Conservation (phyloP, 2,797 vertebrate genomes). For the Gila robusta region DNA sequence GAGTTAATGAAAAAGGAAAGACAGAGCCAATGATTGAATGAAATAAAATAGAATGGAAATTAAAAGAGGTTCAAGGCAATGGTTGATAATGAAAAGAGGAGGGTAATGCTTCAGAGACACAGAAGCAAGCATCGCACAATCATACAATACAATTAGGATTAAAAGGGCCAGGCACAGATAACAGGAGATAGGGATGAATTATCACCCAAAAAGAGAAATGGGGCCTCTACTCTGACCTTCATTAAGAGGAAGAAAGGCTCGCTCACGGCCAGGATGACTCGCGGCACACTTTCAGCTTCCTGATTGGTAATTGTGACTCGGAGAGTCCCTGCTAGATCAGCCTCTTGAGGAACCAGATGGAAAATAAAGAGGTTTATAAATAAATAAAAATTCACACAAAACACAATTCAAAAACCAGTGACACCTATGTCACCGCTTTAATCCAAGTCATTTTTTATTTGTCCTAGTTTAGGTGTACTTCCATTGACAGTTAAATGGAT, state of each 20-base stretch:
- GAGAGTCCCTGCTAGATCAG: constrained; percentile 65
- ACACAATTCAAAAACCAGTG: background rate
- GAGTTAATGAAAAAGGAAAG: constrained; percentile 66
- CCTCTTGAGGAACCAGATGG: constrained; percentile 58
- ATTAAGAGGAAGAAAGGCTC: constrained; percentile 78
- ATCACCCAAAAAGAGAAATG: constrained; percentile 82
- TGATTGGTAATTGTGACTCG: constrained; percentile 68
- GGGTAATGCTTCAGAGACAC: constrained; percentile 81
- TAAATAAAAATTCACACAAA: constrained; percentile 17
- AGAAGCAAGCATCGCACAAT: constrained; percentile 80
- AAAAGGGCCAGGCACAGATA: constrained; percentile 83
- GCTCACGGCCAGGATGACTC: constrained; percentile 72
- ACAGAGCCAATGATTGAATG: constrained; percentile 68
- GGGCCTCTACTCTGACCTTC: constrained; percentile 85
- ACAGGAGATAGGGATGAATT: constrained; percentile 85
- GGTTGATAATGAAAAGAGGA: constrained; percentile 80
- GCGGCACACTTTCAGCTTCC: constrained; percentile 72
- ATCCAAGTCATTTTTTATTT: background rate
- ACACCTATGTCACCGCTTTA: background rate
- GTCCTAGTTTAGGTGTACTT: background rate
- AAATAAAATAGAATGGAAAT: constrained; percentile 71
- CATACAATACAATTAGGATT: constrained; percentile 90
- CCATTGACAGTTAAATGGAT: background rate
- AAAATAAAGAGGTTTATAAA: constrained; percentile 41
- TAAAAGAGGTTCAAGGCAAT: constrained; percentile 79